phyloP scores from a whole-genome alignment of 2,888 invertebrate species.

The Gastracanthus pulcherrimus region DNA sequence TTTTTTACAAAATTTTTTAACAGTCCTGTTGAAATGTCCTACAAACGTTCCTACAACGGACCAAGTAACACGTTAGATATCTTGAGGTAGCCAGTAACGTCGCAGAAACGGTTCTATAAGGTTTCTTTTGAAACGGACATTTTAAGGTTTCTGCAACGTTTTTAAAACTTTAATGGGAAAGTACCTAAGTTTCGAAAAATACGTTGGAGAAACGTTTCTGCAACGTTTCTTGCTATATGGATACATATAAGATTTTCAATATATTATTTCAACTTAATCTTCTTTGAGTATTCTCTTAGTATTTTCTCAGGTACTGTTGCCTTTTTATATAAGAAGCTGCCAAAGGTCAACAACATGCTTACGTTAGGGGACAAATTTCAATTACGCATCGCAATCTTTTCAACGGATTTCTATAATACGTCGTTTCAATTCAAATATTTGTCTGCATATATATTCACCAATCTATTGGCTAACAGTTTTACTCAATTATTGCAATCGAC shows the following conservation, averaged over 20 bases:
- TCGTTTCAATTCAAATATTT: neutral
- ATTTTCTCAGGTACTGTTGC: constrained; percentile 52
- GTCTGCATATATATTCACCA: neutral
- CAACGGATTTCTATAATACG: neutral
- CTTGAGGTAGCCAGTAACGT: no score
- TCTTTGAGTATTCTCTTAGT: constrained; percentile 31
- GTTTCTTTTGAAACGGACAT: no score
- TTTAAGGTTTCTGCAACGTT: no score
- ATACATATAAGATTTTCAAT: neutral
- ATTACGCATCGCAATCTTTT: neutral
- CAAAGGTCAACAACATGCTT: constrained; percentile 12
- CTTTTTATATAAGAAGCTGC: constrained; percentile 19
- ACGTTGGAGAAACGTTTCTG: no score
- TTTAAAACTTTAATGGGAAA: no score
- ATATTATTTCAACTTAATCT: constrained; percentile 30
- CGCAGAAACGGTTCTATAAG: no score
- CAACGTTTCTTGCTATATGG: no score
- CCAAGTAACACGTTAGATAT: no score
- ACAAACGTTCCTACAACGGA: no score
- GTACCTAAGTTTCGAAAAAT: no score
- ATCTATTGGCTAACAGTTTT: constrained; percentile 8
- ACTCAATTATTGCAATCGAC: constrained; percentile 11
- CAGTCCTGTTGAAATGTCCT: no score
- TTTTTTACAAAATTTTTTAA: no score
- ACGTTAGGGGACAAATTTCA: neutral